A percentile compares a stretch with the other conserved stretches of the same genome.
Evolutionary conservation across 2,113 vertebrate genomes (phyloP).

Genomic region (Phylloscopus trochiloides): DNA sequence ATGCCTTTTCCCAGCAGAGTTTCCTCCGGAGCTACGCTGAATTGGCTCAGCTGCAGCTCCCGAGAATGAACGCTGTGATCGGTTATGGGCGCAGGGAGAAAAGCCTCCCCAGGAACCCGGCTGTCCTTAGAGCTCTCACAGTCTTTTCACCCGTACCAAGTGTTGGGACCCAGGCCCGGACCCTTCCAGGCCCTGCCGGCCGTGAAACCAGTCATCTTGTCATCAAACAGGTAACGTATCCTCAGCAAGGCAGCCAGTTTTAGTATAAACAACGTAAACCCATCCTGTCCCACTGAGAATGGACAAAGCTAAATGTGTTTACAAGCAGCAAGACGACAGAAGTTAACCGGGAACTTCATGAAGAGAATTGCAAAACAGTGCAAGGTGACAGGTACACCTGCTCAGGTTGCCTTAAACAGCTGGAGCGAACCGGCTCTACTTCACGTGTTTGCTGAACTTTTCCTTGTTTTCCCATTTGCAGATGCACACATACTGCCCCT

Average conservation of each 20-base stretch:
- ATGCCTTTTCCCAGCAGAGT: neutral
- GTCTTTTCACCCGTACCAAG: rapidly evolving
- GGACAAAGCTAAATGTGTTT: neutral
- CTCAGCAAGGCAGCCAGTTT: rapidly evolving
- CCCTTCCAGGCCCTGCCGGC: neutral
- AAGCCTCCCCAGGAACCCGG: neutral
- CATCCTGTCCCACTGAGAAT: neutral
- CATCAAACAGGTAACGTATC: rapidly evolving
- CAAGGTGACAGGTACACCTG: too few relatives aligned
- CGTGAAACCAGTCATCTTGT: rapidly evolving
- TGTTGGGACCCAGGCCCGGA: neutral
- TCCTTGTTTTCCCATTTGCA: neutral
- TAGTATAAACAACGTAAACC: rapidly evolving
- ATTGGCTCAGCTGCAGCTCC: neutral
- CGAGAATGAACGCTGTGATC: rapidly evolving
- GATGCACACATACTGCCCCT: neutral
- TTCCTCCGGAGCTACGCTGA: neutral
- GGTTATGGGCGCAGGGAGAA: rapidly evolving
- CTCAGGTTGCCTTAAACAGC: neutral
- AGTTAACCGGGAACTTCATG: neutral
- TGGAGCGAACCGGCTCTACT: neutral
- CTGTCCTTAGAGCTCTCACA: neutral
- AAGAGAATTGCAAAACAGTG: neutral
- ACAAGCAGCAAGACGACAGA: neutral
- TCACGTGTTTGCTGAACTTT: neutral